Base-by-base conservation (phyloP, 2,797 vertebrate species). In the Chaetodon trifasciatus region DNA sequence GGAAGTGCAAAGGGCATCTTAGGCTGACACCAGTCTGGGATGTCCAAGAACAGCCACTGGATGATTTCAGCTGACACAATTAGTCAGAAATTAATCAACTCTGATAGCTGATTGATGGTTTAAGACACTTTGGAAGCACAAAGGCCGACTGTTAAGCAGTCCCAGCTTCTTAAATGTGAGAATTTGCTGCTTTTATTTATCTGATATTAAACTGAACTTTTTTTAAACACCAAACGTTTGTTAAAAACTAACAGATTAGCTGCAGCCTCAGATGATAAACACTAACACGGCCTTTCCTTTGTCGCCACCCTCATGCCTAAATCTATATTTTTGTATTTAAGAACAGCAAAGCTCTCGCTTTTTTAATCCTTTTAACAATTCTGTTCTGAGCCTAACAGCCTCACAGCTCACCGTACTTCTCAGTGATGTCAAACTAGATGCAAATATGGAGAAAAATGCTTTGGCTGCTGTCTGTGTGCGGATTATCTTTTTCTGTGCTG, bases 401-500 rank as follows among this genome's bases (percentile, higher is more conserved):
- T 39, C 16, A 28, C 47, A 11, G 39, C n/a, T 32, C 28, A 32
- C 28, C 28, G 4, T 32, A 32, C 28, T 32, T 32, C 35, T 32
- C 5, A 8, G 49, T 37, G 32, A 32, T 4, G 17, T 64, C 6
- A 47, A 58, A 47, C 8, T 2, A 55, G 46, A 24, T 50, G 37
- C 17, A 63, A 63, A 47, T 39, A n/a, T 69, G 39, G 44, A 68
- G 35, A 21, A 55, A 56, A 62, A 24, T 16, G 21, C 40, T 39
- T 58, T 12, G 9, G 42, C 4, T 3, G 5, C 52, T 53, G 15
- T 49, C n/a, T 23, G 15, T 21, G 28, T 21, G 16, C 55, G 49
- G 66, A 55, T 70, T 21, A 47, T 62, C 40, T 28, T 37, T 77
- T 62, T 40, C 65, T 70, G 58, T 32, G 55, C 55, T 32, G 35